phyloP scores from a whole-genome alignment of 2,888 invertebrate genomes.

The Poecilobothrus nobilitatus region DNA sequence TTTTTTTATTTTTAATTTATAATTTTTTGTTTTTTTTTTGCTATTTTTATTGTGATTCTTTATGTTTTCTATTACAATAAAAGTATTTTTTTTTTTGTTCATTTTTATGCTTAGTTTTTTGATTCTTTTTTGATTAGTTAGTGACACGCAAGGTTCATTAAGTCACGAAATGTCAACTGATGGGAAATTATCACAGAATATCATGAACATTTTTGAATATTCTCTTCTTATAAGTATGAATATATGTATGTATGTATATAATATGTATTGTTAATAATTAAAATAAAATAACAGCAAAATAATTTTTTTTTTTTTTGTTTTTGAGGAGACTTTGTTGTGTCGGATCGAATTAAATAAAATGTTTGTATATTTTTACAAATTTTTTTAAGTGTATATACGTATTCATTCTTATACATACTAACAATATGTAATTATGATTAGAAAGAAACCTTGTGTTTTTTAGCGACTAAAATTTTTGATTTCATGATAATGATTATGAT shows the following conservation, averaged over 20 bases:
- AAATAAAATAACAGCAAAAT: too few relatives aligned
- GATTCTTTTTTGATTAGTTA: conserved; percentile 4
- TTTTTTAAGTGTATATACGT: too few relatives aligned
- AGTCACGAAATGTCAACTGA: conserved; percentile 11
- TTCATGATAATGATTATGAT: neutral
- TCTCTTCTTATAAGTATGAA: neutral
- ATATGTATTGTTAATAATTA: neutral
- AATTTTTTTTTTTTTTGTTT: too few relatives aligned
- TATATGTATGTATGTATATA: neutral
- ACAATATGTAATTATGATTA: too few relatives aligned
- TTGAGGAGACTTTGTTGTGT: too few relatives aligned
- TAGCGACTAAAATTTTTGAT: too few relatives aligned
- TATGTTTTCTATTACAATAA: neutral
- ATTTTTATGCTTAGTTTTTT: neutral
- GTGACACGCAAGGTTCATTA: conserved; percentile 10
- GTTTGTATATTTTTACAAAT: too few relatives aligned
- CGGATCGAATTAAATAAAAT: too few relatives aligned
- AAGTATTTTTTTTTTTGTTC: neutral
- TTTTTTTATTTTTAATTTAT: too few relatives aligned
- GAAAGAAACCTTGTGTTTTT: too few relatives aligned
- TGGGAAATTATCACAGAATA: neutral
- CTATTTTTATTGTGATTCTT: neutral
- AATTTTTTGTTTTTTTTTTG: neutral
- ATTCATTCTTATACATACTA: too few relatives aligned
- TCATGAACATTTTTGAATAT: neutral